Percentiles rank a stretch among this genome's conserved stretches.
Evolutionary conservation across 2,113 vertebrate species (phyloP).

Genomic region (Eulemur macaco): DNA sequence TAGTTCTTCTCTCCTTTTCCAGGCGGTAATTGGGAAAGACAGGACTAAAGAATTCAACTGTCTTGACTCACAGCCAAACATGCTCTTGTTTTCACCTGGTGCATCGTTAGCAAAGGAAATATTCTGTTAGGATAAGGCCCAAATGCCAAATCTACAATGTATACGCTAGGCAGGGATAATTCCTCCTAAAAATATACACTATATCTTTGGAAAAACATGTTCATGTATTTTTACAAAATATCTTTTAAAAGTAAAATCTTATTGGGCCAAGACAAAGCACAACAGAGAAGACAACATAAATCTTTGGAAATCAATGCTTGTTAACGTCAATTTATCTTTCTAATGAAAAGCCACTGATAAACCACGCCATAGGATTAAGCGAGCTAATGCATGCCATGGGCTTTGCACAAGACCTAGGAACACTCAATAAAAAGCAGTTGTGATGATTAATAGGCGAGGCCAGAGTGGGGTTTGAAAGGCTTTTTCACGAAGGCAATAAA

Average conservation of each 20-base stretch:
- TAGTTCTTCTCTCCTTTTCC: not conserved
- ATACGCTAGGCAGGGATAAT: not conserved
- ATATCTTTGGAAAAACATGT: not conserved
- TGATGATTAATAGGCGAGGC: constrained; percentile 1
- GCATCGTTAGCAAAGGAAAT: constrained; percentile 18
- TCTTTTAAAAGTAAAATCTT: constrained; percentile 17
- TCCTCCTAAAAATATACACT: constrained; percentile 24
- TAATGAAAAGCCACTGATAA: constrained; percentile 68
- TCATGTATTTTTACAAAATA: constrained; percentile 18
- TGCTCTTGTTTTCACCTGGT: not conserved
- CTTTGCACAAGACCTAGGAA: constrained; percentile 31
- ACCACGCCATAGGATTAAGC: constrained; percentile 20
- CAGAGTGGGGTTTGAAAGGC: not conserved
- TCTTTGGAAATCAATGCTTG: constrained; percentile 56
- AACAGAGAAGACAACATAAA: constrained; percentile 29
- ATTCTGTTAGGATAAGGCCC: not conserved
- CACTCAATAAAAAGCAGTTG: constrained; percentile 31
- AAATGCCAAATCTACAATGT: not conserved
- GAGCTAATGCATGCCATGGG: constrained; percentile 32
- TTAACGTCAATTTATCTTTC: constrained; percentile 62
- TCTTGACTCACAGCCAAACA: constrained; percentile 34
- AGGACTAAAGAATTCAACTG: not conserved
- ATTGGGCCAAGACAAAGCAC: not conserved
- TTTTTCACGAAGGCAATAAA: constrained; percentile 35
- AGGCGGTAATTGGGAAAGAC: not conserved